A percentile compares a stretch with the other conserved stretches of the same genome.
phyloP scores from a whole-genome alignment of 64 coral and sea anemone genomes.

The Pocillopora damicornis region DNA sequence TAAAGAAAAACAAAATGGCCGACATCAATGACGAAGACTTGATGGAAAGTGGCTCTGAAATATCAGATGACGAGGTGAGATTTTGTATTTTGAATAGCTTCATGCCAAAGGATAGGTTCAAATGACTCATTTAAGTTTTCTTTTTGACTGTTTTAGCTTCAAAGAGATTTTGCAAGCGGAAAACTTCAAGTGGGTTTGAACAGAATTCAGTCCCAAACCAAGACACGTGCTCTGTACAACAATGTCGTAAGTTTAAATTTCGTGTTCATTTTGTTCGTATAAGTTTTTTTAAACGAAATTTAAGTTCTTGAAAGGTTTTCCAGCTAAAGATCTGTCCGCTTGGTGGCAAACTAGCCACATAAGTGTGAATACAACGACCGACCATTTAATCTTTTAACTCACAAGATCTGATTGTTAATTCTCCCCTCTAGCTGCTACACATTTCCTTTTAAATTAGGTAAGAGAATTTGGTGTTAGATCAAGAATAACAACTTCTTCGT shows the following conservation, averaged over 20 bases:
- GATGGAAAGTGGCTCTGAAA: slow-evolving; percentile 15
- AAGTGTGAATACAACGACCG: too few relatives aligned
- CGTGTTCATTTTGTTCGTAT: neutral
- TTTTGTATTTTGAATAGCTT: neutral
- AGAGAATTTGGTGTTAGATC: too few relatives aligned
- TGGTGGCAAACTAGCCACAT: too few relatives aligned
- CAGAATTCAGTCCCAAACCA: slow-evolving; percentile 24
- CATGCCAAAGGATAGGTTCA: neutral
- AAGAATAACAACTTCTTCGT: too few relatives aligned
- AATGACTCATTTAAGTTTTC: neutral
- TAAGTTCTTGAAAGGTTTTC: neutral
- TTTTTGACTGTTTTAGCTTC: slow-evolving; percentile 35
- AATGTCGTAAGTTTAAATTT: slow-evolving; percentile 59
- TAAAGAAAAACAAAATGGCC: slow-evolving; percentile 17
- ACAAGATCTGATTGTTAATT: too few relatives aligned
- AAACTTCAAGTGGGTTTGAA: slow-evolving; percentile 84
- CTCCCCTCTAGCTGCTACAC: too few relatives aligned
- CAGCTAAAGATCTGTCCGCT: too few relatives aligned
- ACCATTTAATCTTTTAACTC: too few relatives aligned
- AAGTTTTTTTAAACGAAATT: neutral
- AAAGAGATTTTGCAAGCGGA: slow-evolving; percentile 65
- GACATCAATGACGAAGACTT: slow-evolving; percentile 1
- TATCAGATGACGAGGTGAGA: slow-evolving; percentile 30
- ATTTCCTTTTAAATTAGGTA: too few relatives aligned
- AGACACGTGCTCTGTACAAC: slow-evolving; percentile 72